Evolutionary conservation across 2,888 invertebrate genomes (phyloP).

Genomic region (Phoenoteleia sp.): DNA sequence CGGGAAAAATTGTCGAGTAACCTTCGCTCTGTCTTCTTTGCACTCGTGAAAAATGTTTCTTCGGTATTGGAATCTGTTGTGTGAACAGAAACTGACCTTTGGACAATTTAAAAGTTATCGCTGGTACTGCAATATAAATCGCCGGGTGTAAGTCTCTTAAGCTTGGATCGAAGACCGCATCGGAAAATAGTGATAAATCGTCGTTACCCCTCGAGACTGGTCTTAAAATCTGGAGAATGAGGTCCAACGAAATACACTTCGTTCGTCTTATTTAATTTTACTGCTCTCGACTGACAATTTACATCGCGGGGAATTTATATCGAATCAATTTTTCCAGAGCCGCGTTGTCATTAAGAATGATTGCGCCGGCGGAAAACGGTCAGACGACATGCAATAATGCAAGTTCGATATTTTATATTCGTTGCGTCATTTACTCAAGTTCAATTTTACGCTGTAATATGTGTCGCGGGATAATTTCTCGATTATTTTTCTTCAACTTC

Average conservation of each 20-base stretch:
- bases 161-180: neutral
- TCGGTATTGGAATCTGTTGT: neutral
- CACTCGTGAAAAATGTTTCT: conserved; percentile 1
- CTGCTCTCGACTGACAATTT: neutral
- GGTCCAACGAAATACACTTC: neutral
- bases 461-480: neutral
- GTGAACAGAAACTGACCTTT: neutral
- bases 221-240: neutral
- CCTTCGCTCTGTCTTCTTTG: neutral
- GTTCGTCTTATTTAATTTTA: conserved; percentile 15
- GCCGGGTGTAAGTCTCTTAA: conserved; percentile 1
- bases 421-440: neutral
- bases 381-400: conserved; percentile 18
- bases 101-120: conserved; percentile 15
- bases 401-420: conserved; percentile 10
- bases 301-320: conserved; percentile 4
- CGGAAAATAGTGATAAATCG: conserved; percentile 21
- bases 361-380: neutral
- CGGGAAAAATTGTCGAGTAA: neutral
- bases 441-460: conserved; percentile 11
- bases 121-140: neutral
- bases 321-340: conserved; percentile 6
- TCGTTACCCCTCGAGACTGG: neutral
- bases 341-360: neutral
- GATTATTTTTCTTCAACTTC: too few relatives aligned